Conservation (phyloP, 2,888 invertebrate genomes). For the Herminia tarsipennalis region DNA sequence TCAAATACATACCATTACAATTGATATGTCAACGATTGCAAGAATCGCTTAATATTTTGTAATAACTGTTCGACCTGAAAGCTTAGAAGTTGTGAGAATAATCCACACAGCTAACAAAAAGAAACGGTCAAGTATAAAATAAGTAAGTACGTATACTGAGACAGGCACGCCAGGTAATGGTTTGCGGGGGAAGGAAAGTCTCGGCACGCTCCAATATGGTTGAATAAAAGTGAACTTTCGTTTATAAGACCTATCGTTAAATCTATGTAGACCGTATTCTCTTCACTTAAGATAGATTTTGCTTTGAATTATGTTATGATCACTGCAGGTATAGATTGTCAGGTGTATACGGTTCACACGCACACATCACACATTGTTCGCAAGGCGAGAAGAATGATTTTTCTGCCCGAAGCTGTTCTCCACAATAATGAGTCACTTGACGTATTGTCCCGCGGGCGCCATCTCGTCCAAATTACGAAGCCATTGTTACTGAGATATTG, state of each 20-base stretch:
- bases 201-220: conserved; percentile 33
- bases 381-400: conserved; percentile 64
- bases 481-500: conserved; percentile 80
- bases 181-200: conserved; percentile 18
- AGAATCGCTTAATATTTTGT: no score
- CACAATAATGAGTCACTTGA: conserved; percentile 81
- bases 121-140: neutral
- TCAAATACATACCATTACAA: no score
- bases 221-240: conserved; percentile 30
- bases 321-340: conserved; percentile 18
- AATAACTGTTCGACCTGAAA: no score
- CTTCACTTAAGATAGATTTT: conserved; percentile 7
- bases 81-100: no score
- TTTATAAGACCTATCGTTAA: conserved; percentile 8
- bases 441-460: conserved; percentile 75
- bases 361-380: conserved; percentile 65
- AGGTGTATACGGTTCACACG: conserved; percentile 44
- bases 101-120: neutral
- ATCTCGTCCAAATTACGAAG: conserved; percentile 79
- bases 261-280: conserved; percentile 11
- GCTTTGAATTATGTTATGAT: neutral
- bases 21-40: no score
- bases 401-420: conserved; percentile 72
- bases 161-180: conserved; percentile 18
- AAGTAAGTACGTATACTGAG: neutral